Evolutionary conservation across 2,888 invertebrate species (phyloP).

Genomic region (Tipula vernalis): DNA sequence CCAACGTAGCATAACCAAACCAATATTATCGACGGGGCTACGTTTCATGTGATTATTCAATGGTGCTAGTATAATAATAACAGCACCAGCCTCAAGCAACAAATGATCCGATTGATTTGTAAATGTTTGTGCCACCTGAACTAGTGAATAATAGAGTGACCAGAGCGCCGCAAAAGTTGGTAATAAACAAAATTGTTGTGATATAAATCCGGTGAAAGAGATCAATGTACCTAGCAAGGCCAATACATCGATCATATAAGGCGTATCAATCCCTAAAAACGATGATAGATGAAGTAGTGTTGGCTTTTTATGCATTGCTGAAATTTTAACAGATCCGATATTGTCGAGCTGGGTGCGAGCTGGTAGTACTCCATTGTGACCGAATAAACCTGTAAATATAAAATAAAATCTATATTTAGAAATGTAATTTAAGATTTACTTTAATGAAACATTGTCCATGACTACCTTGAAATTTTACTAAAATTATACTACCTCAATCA

Average conservation of each 20-base stretch:
- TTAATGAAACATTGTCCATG: background rate
- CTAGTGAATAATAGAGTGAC: slow-evolving; percentile 59
- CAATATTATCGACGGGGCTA: slow-evolving; percentile 17
- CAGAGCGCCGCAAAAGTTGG: slow-evolving; percentile 51
- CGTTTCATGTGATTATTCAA: slow-evolving; percentile 31
- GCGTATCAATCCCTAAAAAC: slow-evolving; percentile 48
- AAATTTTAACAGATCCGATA: slow-evolving; percentile 21
- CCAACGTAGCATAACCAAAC: slow-evolving; percentile 43
- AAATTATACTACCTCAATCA: background rate
- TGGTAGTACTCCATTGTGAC: slow-evolving; percentile 61
- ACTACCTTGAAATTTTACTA: background rate
- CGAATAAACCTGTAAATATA: slow-evolving; percentile 49
- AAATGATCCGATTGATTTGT: slow-evolving; percentile 49
- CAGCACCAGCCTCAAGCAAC: slow-evolving; percentile 58
- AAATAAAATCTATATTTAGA: background rate
- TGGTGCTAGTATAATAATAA: slow-evolving; percentile 57
- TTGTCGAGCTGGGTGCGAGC: slow-evolving; percentile 38
- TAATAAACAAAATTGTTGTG: slow-evolving; percentile 45
- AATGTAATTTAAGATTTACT: background rate
- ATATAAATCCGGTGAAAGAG: slow-evolving; percentile 52
- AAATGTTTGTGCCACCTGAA: slow-evolving; percentile 55
- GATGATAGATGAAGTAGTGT: slow-evolving; percentile 54
- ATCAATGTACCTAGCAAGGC: slow-evolving; percentile 48
- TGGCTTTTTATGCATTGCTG: slow-evolving; percentile 43
- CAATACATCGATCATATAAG: slow-evolving; percentile 54